Conservation (phyloP, 1,140 invertebrate genomes). For the Cyclina sinensis region DNA sequence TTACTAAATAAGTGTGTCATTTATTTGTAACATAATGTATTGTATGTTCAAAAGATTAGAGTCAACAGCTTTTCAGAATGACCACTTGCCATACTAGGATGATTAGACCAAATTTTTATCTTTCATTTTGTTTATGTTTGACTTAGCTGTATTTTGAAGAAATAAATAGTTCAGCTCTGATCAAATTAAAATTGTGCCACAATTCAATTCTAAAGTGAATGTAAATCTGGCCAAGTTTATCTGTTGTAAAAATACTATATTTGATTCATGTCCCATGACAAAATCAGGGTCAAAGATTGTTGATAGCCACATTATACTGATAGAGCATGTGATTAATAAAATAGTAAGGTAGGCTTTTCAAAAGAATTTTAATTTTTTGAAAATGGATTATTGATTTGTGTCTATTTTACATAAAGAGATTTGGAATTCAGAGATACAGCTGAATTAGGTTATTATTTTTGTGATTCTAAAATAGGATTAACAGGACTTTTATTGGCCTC, state of each 20-base stretch:
- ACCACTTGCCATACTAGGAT: background rate
- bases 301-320: background rate
- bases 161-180: background rate
- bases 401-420: conserved; percentile 16
- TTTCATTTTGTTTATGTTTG: conserved; percentile 21
- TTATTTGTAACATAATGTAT: background rate
- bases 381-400: conserved; percentile 28
- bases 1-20: background rate
- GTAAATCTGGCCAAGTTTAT: background rate
- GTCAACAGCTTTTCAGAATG: background rate
- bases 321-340: background rate
- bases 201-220: conserved; percentile 1
- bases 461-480: conserved; percentile 4
- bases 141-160: background rate
- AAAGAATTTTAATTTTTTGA: conserved; percentile 21
- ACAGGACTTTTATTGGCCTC: background rate
- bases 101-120: background rate
- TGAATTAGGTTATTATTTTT: conserved; percentile 34
- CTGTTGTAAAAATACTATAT: conserved; percentile 14
- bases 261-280: background rate
- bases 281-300: conserved; percentile 7
- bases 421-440: conserved; percentile 4
- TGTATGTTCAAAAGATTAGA: background rate
- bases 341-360: conserved; percentile 13
- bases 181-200: background rate